Conservation (phyloP, 2,888 invertebrate species). For the Malachius bipustulatus region DNA sequence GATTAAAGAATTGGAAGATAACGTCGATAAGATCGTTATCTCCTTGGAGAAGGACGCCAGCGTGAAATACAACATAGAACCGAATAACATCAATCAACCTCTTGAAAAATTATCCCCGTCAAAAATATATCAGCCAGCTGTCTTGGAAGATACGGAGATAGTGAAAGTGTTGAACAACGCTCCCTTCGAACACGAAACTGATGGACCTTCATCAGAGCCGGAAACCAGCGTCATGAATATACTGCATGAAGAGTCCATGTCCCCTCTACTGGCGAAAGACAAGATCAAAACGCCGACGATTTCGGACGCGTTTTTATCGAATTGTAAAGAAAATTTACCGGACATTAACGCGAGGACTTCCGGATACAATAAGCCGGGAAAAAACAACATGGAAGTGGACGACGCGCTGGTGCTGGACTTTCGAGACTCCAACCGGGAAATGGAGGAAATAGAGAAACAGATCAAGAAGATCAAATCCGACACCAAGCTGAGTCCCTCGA, state of each 20-base stretch:
- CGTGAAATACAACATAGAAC: conserved; percentile 31
- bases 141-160: conserved; percentile 20
- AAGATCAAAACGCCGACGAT: conserved; percentile 32
- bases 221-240: conserved; percentile 13
- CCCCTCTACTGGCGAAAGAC: too few species aligned
- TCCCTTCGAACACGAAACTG: too few species aligned
- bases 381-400: conserved; percentile 15
- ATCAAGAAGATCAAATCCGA: conserved; percentile 28
- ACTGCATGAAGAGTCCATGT: conserved; percentile 5
- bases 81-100: conserved; percentile 30
- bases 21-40: conserved; percentile 31
- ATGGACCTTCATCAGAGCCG: neutral
- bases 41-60: conserved; percentile 30
- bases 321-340: conserved; percentile 42
- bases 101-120: conserved; percentile 25
- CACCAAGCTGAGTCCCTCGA: conserved; percentile 26
- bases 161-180: conserved; percentile 17
- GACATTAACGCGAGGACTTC: neutral
- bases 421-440: conserved; percentile 31
- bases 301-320: conserved; percentile 47
- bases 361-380: conserved; percentile 20
- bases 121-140: conserved; percentile 11
- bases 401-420: conserved; percentile 18
- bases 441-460: conserved; percentile 28
- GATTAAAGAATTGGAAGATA: conserved; percentile 30